Evolutionary conservation across 2,888 invertebrate species (phyloP), one percentile per base, ranked within the genome.

Genomic region (Protonemura montana): DNA sequence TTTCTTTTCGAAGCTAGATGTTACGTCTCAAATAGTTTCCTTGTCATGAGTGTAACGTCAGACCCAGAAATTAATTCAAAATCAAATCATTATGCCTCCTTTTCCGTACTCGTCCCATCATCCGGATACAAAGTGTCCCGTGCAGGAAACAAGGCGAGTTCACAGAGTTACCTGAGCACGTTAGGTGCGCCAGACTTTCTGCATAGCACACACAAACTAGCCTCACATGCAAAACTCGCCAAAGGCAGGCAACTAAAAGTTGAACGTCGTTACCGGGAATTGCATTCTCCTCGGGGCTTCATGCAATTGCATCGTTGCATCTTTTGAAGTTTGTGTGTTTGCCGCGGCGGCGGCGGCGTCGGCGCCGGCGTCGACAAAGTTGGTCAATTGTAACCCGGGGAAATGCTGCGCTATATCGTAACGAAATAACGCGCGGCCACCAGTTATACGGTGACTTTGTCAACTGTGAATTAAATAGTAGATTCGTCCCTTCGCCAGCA

Each of bases 381-480:
- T 59, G 59, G 59, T 59, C 59, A 59, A 59, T 59, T 59, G 59
- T 59, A 59, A 59, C 59, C 59, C 16, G 59, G 59, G 59, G 59
- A 59, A 59, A 59, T 59, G 59, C 59, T 16, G 21, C 59, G 13
- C 59, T 59, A 10, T 2, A 16, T 59, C 13, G 13, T 7, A 59
- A 13, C 13, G 21, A 59, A 21, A 59, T 21, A 59, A 59, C 59
- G 59, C 59, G 21, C 59, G 16, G 21, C 13, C 16, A 21, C 59
- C 29, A 78, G 78, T 78, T 78, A 26, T 25, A 25, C 78, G 27
- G 29, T 78, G 27, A 78, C 78, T 78, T 78, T 10, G 27, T 78
- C 78, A 28, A 25, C 25, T 28, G 29, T 78, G 78, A 27, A 78
- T 29, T 78, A 27, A 29, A 27, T 21, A 13, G 59, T 59, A 59